Percentiles rank a stretch among this genome's conserved stretches.
Evolutionary conservation across 2,888 invertebrate species (phyloP).

Genomic region (Schizotus pectinicornis): DNA sequence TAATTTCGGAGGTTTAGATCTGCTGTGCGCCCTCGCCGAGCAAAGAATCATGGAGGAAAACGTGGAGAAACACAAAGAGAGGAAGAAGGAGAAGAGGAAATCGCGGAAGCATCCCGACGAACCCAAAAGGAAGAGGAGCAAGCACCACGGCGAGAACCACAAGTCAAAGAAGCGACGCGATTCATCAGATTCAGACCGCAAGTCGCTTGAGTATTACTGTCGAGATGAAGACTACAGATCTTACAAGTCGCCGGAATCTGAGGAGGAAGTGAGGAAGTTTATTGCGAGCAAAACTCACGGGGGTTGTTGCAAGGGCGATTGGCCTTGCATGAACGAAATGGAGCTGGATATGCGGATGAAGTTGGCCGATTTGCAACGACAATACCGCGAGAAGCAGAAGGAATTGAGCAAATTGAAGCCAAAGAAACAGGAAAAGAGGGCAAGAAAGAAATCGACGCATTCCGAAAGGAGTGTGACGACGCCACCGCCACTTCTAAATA

Average conservation of each 20-base stretch:
- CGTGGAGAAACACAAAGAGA: slow-evolving; percentile 45
- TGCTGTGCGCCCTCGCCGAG: slow-evolving; percentile 84
- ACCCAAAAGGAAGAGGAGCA: slow-evolving; percentile 56
- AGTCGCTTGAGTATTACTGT: background rate
- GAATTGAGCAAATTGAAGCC: slow-evolving; percentile 77
- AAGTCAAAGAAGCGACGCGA: slow-evolving; percentile 37
- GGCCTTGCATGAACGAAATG: slow-evolving; percentile 69
- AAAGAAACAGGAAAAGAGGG: slow-evolving; percentile 62
- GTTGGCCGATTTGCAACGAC: slow-evolving; percentile 79
- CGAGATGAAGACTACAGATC: slow-evolving; percentile 43
- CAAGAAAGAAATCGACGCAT: slow-evolving; percentile 58
- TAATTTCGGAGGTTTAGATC: slow-evolving; percentile 70
- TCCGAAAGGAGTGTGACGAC: slow-evolving; percentile 50
- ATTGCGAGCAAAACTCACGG: slow-evolving; percentile 51
- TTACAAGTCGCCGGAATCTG: slow-evolving; percentile 57
- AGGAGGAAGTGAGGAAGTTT: slow-evolving; percentile 55
- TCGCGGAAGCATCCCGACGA: slow-evolving; percentile 52
- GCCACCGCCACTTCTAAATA: slow-evolving; percentile 49
- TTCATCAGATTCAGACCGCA: slow-evolving; percentile 29
- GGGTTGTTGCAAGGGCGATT: slow-evolving; percentile 50
- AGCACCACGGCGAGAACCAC: slow-evolving; percentile 41
- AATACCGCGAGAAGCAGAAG: slow-evolving; percentile 82
- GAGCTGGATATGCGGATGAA: slow-evolving; percentile 83
- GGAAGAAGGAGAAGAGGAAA: slow-evolving; percentile 60
- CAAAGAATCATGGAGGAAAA: slow-evolving; percentile 83